A percentile compares a stretch with the other conserved stretches of the same genome.
Conservation (phyloP, 1,140 invertebrate species). For the Drosophila watanabei region DNA sequence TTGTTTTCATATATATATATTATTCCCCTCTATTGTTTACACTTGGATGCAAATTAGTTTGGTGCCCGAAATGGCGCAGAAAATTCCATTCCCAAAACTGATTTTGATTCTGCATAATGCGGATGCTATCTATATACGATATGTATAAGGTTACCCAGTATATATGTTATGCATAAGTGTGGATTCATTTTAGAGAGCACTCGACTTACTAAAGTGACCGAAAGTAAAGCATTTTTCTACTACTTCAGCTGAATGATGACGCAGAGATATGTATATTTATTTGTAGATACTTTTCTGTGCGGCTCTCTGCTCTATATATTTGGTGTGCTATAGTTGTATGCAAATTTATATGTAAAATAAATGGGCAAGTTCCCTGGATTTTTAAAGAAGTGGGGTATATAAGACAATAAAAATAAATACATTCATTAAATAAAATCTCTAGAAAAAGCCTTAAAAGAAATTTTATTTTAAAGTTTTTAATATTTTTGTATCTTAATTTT, state of each 20-base stretch:
- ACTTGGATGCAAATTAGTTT: slow-evolving; percentile 59
- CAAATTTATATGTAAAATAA: slow-evolving; percentile 29
- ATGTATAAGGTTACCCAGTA: slow-evolving; percentile 3
- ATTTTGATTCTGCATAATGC: slow-evolving; percentile 40
- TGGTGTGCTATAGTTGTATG: slow-evolving; percentile 32
- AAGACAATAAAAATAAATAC: not conserved
- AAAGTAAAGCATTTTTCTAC: slow-evolving; percentile 26
- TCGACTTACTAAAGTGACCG: slow-evolving; percentile 29
- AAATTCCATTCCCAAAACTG: slow-evolving; percentile 41
- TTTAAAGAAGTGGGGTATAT: not conserved
- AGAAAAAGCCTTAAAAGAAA: not conserved
- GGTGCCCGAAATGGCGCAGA: slow-evolving; percentile 53
- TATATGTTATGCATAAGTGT: slow-evolving; percentile 44
- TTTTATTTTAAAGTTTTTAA: not conserved
- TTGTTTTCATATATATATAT: slow-evolving; percentile 10
- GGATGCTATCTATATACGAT: slow-evolving; percentile 31
- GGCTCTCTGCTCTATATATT: slow-evolving; percentile 29
- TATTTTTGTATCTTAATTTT: no score
- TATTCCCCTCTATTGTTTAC: slow-evolving; percentile 46
- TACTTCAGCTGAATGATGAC: slow-evolving; percentile 36
- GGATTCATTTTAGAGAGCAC: slow-evolving; percentile 59
- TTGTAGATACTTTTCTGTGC: slow-evolving; percentile 17
- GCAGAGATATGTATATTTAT: slow-evolving; percentile 35
- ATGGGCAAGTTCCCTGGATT: not conserved
- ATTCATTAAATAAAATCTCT: not conserved